Evolutionary conservation across 2,888 invertebrate species (phyloP), one percentile per base, ranked within the genome.

Genomic region (Noctua janthina): DNA sequence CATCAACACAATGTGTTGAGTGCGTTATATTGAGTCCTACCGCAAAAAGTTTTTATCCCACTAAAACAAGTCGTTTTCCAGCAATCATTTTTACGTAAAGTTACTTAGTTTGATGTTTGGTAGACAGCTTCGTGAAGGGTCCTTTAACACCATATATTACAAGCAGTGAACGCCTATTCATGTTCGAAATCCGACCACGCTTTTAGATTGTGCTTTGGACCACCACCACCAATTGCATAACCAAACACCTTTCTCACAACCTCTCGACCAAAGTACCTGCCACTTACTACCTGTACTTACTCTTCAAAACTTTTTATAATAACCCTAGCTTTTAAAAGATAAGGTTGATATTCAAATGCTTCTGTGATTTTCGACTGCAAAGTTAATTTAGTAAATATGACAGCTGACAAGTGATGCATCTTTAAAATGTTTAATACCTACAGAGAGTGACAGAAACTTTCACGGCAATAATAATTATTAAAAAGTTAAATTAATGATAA

Each of bases 231-330:
- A 68, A 90, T 95, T 95, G 87, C 93, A 88, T 93, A 94, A 94
- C 73, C 68, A 54, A 77, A 84, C 85, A 93, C 94, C 94, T 95
- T 95, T 95, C 95, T 91, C 94, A 94, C 90, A 94, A 95, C 95
- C 95, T 95, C 94, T 93, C 88, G 88, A 93, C 92, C 90, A 79
- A 83, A 90, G 84, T 90, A 91, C 91, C 88, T 84, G 87, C 69
- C 86, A 87, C 89, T 88, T 79, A 77, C 84, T 83, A 86, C 66
- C 51, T 82, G 59, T 51, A 73, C 74, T 83, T 78, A 77, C 80
- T 70, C 0, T 71, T 43, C 70, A 74, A 72, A 59, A 66, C n/a
- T 5, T 23, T 43, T 46, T 23, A 74, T 11, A 73, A 75, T 35
- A 54, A 11, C 51, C 62, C 67, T 82, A 76, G 1, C 1, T 0